Percentiles rank a stretch among this genome's conserved stretches.
Evolutionary conservation across 2,888 invertebrate species (phyloP).

Genomic region (Caenorhabditis imperialis): DNA sequence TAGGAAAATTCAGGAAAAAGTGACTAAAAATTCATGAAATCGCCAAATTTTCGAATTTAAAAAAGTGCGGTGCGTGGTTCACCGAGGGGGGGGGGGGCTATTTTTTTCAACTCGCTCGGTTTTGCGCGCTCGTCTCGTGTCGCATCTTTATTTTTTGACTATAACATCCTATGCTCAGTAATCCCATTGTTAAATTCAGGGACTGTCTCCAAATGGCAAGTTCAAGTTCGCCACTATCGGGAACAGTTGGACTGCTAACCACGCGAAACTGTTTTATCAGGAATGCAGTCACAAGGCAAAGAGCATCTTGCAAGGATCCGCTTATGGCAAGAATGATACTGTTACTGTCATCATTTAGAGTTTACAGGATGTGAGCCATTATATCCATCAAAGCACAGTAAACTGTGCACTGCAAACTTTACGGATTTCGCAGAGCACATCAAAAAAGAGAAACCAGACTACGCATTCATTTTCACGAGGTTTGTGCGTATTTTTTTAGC

Average conservation of each 20-base stretch:
- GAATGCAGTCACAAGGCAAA: slow-evolving; percentile 11
- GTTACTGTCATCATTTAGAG: neutral
- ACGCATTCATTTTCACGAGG: slow-evolving; percentile 15
- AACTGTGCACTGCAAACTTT: slow-evolving; percentile 1
- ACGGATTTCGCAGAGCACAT: slow-evolving; percentile 11
- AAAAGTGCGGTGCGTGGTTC: too few species aligned
- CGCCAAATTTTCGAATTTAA: too few species aligned
- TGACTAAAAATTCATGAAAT: too few species aligned
- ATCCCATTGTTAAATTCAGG: slow-evolving; percentile 4
- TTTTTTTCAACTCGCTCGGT: too few species aligned
- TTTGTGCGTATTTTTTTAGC: neutral
- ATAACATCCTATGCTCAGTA: too few species aligned
- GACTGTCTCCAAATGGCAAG: neutral
- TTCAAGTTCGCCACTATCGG: slow-evolving; percentile 17
- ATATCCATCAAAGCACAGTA: neutral
- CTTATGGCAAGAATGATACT: neutral
- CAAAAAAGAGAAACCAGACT: slow-evolving; percentile 14
- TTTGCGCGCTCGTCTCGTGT: too few species aligned
- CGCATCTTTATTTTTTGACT: too few species aligned
- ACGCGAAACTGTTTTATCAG: slow-evolving; percentile 14
- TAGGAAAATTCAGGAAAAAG: too few species aligned
- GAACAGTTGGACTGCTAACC: slow-evolving; percentile 33
- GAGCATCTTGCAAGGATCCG: slow-evolving; percentile 17
- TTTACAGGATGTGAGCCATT: slow-evolving; percentile 19
- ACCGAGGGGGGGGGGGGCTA: too few species aligned